Evolutionary conservation across 2,113 vertebrate species (phyloP), one percentile per base, ranked within the genome.

Genomic region (Pterocles gutturalis): DNA sequence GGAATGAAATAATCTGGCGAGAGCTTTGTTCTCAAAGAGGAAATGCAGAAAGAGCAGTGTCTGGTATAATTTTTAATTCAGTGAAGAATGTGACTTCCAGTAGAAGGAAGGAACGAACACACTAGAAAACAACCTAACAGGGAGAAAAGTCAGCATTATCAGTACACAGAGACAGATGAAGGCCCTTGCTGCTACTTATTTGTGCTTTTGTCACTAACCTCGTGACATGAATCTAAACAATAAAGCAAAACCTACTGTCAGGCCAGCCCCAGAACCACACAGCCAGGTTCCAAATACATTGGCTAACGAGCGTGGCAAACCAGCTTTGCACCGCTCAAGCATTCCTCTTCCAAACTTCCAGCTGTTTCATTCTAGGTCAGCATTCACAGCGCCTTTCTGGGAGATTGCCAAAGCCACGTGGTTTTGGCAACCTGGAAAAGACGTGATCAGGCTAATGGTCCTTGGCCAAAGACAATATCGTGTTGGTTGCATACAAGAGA

Each of bases 41-140:
- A 97, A 97, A 95, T 76, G 88, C 79, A 87, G 77, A 81, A 94
- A 81, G 65, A 92, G 83, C 49, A 46, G 73, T 93, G 83, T 96
- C 93, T 96, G 91, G 86, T 92, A 95, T 96, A 21, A 66, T 94
- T 95, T 92, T 96, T 94, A 97, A 94, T 95, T 92, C 29, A 3
- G 83, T 89, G 73, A 96, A 91, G 93, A 94, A 94, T 85, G 91
- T 60, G 66, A 95, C 73, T 97, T 89, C 65, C 78, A 95, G 84
- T 43, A 36, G 87, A 94, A 93, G 36, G 62, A 62, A 90, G 75
- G 83, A 71, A 91, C 5, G 51, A 84, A 28, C 54, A 83, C 36
- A 41, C 2, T 4, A 77, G 77, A 70, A 93, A 94, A 92, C 83
- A 92, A 31, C 25, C 5, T 48, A 60, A 22, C 28, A 36, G 46